Evolutionary conservation across 2,113 vertebrate species (phyloP).

Genomic region (Tinamus guttatus): DNA sequence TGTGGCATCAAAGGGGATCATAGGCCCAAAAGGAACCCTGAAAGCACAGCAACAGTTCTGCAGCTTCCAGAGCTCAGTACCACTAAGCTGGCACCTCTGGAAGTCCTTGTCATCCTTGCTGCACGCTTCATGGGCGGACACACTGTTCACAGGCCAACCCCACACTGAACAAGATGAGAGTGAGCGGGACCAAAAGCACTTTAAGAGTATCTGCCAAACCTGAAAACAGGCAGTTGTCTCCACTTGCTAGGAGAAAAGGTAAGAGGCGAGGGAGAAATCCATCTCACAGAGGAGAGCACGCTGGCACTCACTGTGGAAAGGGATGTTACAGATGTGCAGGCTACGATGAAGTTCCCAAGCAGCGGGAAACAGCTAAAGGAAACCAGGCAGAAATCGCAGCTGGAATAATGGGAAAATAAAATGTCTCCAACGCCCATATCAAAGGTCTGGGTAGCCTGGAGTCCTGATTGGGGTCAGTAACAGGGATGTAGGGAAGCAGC

Average conservation of each 20-base stretch:
- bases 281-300: neutral
- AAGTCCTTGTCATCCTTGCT: neutral
- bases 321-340: neutral
- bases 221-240: neutral
- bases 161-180: neutral
- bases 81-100: neutral
- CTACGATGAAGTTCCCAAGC: neutral
- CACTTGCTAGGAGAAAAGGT: neutral
- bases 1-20: neutral
- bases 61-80: neutral
- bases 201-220: neutral
- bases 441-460: slow-evolving; percentile 1
- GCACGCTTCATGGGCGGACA: fast-evolving
- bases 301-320: neutral
- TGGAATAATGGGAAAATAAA: neutral
- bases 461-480: neutral
- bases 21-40: neutral
- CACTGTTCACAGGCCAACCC: neutral
- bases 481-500: neutral
- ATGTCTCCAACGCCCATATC: neutral
- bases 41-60: neutral
- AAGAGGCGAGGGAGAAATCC: neutral
- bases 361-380: slow-evolving; percentile 30
- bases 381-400: neutral
- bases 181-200: neutral